phyloP scores from a whole-genome alignment of 2,888 invertebrate genomes.

The Dilophus febrilis region DNA sequence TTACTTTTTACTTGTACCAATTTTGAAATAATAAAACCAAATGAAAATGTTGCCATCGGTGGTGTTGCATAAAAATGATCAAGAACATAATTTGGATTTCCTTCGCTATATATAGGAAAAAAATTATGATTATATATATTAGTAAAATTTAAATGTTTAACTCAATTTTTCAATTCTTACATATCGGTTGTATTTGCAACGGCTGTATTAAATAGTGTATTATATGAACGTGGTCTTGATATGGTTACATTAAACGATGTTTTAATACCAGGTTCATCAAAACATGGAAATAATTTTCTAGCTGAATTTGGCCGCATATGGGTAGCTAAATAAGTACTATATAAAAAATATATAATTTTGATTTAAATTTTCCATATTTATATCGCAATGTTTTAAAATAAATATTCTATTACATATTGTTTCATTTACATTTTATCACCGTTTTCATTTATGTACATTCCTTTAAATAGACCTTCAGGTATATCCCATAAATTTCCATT shows the following conservation, averaged over 20 bases:
- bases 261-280: constrained; percentile 63
- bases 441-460: constrained; percentile 36
- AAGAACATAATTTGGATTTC: constrained; percentile 41
- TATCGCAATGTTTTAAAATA: not conserved
- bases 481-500: constrained; percentile 44
- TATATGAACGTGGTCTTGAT: constrained; percentile 38
- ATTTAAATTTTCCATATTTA: no score
- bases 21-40: constrained; percentile 55
- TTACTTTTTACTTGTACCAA: constrained; percentile 26
- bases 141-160: not conserved
- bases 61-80: constrained; percentile 54
- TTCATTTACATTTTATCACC: constrained; percentile 19
- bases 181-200: constrained; percentile 37
- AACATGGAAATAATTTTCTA: constrained; percentile 61
- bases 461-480: constrained; percentile 52
- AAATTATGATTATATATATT: not conserved
- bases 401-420: no score
- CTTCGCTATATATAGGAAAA: constrained; percentile 26
- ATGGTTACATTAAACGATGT: constrained; percentile 49
- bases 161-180: constrained; percentile 32
- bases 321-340: constrained; percentile 45
- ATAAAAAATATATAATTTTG: constrained; percentile 2
- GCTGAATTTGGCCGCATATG: constrained; percentile 57
- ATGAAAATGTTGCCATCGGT: constrained; percentile 58
- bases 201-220: constrained; percentile 46